Base-by-base conservation (phyloP, 2,888 invertebrate species). In the Trisateles emortualis region DNA sequence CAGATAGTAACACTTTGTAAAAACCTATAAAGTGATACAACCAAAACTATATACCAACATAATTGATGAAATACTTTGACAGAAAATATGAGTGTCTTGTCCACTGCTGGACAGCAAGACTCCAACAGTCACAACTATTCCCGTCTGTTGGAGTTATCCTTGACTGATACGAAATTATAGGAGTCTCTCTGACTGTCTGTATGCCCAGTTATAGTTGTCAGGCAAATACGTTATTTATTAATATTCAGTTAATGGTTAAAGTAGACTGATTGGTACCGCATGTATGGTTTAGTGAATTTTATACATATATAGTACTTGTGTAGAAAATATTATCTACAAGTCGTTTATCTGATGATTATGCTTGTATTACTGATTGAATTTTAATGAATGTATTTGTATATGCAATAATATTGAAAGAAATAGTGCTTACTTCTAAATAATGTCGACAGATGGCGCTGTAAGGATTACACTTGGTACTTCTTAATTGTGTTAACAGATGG, bases 321-420 rank as follows among this genome's bases (percentile, higher is more conserved):
- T 68, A 62, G 65, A 59, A 45, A 32, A 53, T 47, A 47, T 50
- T 41, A 44, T 51, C 43, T 44, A 56, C 47, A 42, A 43, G 19
- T 53, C 53, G 42, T 59, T 67, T 48, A 53, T 17, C 26, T 46
- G 45, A 42, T 57, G 51, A 69, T 65, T 68, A 69, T 63, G 66
- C 70, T 69, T 63, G 70, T 66, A 52, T n/a, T 42, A 52, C 36
- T 47, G 42, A 46, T 42, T 40, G 14, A 39, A 39, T 42, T 2
- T 33, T 57, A 45, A 32, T 64, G 52, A 45, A 32, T 64, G 52
- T 60, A 14, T 47, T 46, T 59, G 55, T 49, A 67, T 63, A 51
- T 51, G 46, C 39, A 46, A 46, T 38, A 38, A 4, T 36, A 14
- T 35, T 8, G 22, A 16, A 11, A 16, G 5, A 19, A 14, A 3